phyloP scores from a whole-genome alignment of 2,113 vertebrate species.

The Sapajus apella region DNA sequence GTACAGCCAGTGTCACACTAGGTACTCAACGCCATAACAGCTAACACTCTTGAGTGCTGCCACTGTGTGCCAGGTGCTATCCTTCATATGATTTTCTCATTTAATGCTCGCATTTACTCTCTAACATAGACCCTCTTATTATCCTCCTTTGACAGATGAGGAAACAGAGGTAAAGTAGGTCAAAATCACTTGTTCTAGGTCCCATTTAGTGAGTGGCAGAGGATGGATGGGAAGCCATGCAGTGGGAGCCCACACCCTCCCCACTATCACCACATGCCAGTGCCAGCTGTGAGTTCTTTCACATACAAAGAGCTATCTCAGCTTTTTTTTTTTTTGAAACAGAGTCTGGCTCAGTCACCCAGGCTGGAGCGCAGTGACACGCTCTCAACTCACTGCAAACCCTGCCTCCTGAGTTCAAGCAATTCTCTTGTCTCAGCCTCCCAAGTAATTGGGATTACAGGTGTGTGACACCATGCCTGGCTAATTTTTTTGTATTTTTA shows the following conservation, averaged over 20 bases:
- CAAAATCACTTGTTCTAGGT: not conserved
- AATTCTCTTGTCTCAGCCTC: too few species aligned
- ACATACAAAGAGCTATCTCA: not conserved
- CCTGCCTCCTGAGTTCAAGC: too few species aligned
- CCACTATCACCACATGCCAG: not conserved
- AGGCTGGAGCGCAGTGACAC: too few species aligned
- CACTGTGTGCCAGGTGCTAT: not conserved
- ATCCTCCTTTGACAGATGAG: not conserved
- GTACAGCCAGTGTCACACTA: not conserved
- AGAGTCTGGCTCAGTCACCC: too few species aligned
- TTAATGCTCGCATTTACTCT: not conserved
- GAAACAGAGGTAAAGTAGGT: not conserved
- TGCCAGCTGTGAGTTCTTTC: not conserved
- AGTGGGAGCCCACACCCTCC: not conserved
- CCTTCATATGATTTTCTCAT: not conserved
- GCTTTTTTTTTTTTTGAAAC: too few species aligned
- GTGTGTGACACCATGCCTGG: too few species aligned
- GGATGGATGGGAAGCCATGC: not conserved
- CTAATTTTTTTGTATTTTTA: too few species aligned
- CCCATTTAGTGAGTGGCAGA: not conserved
- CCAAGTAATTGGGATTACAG: too few species aligned
- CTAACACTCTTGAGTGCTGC: not conserved
- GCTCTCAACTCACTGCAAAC: too few species aligned
- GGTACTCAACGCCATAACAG: not conserved
- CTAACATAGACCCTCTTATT: not conserved